Base-by-base conservation (phyloP, 2,888 invertebrate genomes). In the Eueremaeus valkanovi region DNA sequence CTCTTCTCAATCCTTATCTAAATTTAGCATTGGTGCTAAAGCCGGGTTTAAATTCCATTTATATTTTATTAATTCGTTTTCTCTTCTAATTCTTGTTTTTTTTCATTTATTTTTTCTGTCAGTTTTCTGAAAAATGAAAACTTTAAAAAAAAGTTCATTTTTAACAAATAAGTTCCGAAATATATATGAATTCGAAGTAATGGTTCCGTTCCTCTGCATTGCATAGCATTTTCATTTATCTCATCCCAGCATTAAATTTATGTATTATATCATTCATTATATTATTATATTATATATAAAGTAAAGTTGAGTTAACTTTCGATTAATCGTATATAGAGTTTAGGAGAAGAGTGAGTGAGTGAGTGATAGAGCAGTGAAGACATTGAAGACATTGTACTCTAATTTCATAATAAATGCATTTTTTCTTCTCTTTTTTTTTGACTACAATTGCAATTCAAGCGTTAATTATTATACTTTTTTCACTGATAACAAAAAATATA, bases 381-480 rank as follows among this genome's bases (percentile, higher is more conserved):
- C 27, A 45, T n/a, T n/a, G n/a, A 42, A 33, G 24, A 45, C 27
- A 68, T 68, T 70, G 27, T 70, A 70, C 42, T 70, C 45, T 70
- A 70, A 70, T 70, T 42, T 70, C 42, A 70, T 70, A 70, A 9
- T 61, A 61, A 29, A 61, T 55, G 61, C 29, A 61, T 61, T 61
- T 61, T n/a, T n/a, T n/a, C n/a, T n/a, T n/a, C n/a, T n/a, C n/a
- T n/a, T n/a, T n/a, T n/a, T n/a, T n/a, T 70, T 70, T 70, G 40
- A 70, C 70, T 70, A 29, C 70, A 45, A 70, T 70, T 70, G 45
- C 36, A 70, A 45, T 70, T 45, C 27, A 70, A 45, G 42, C 70
- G 70, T 70, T 70, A 70, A 45, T 70, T 70, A 70, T 70, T 70
- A 40, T 61, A 13, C 31, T 29, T 70, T 70, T 70, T 70, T 27